Conservation (phyloP, 2,113 vertebrate species). For the Grammomys surdaster region DNA sequence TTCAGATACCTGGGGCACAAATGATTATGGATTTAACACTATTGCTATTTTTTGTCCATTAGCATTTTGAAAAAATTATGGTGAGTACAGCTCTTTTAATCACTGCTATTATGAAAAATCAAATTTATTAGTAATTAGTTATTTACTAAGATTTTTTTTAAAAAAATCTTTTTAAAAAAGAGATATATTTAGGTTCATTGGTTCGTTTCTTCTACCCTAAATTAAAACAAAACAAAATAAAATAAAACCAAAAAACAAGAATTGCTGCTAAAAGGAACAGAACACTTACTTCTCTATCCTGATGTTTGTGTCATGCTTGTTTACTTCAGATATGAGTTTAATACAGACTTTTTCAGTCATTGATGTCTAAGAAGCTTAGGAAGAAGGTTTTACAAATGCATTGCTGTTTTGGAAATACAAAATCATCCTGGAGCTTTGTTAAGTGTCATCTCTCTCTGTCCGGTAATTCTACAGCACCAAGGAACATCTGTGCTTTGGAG, state of each 20-base stretch:
- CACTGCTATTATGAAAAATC: background rate
- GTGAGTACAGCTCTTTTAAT: background rate
- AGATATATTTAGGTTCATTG: background rate
- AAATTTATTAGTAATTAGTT: background rate
- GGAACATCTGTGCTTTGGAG: slow-evolving; percentile 39
- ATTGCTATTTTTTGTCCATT: background rate
- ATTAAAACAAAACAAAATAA: background rate
- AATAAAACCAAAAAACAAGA: background rate
- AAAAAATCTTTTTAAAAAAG: background rate
- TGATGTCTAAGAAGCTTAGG: background rate
- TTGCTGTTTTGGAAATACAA: background rate
- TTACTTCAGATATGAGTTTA: background rate
- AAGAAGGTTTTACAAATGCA: background rate
- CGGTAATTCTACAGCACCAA: background rate
- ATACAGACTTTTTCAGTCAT: background rate
- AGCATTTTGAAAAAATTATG: background rate
- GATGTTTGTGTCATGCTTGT: background rate
- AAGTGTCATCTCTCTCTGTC: background rate
- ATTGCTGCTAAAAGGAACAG: background rate
- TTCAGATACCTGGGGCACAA: accelerated
- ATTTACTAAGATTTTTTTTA: background rate
- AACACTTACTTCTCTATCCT: background rate
- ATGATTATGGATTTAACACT: background rate
- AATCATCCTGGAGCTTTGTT: background rate
- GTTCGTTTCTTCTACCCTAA: background rate